These are phyloP conservation scores for Yponomeuta malinellus DNA, from an alignment of 2,888 invertebrate species.

Conservation along the genomic window DNA sequence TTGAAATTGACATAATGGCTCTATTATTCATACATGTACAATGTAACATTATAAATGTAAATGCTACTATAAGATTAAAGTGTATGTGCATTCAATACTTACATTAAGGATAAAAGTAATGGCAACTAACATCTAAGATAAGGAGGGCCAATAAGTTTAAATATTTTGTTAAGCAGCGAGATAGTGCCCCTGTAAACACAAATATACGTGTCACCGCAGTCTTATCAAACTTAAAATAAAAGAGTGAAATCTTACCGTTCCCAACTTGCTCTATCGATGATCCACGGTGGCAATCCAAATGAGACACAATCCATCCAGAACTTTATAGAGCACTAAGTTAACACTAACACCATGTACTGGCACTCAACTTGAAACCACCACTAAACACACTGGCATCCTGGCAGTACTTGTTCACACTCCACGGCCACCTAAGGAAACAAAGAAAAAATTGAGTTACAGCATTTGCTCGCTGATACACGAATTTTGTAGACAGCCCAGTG, in stretches of 20 bases:
- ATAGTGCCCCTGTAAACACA: neutral
- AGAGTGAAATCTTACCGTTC: constrained; percentile 49
- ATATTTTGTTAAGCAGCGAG: neutral
- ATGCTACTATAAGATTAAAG: neutral
- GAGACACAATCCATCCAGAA: constrained; percentile 71
- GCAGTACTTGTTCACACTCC: constrained; percentile 28
- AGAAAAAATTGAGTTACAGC: constrained; percentile 29
- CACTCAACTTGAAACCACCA: constrained; percentile 53
- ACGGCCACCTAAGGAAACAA: constrained; percentile 57
- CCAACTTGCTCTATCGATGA: constrained; percentile 67
- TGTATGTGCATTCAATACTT: neutral
- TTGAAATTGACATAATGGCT: constrained; percentile 7
- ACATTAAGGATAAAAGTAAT: neutral
- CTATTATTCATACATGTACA: neutral
- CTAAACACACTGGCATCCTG: constrained; percentile 66
- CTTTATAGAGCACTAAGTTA: constrained; percentile 57
- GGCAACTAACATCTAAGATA: neutral
- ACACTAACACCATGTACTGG: constrained; percentile 18
- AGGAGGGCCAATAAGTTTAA: neutral
- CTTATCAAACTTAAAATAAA: neutral
- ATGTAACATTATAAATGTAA: neutral
- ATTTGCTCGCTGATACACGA: neutral
- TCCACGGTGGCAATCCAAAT: constrained; percentile 70
- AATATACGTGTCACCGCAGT: neutral
- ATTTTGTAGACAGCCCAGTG: constrained; percentile 5